Base-by-base conservation (phyloP, 1,140 invertebrate species). In the Ostrea edulis region DNA sequence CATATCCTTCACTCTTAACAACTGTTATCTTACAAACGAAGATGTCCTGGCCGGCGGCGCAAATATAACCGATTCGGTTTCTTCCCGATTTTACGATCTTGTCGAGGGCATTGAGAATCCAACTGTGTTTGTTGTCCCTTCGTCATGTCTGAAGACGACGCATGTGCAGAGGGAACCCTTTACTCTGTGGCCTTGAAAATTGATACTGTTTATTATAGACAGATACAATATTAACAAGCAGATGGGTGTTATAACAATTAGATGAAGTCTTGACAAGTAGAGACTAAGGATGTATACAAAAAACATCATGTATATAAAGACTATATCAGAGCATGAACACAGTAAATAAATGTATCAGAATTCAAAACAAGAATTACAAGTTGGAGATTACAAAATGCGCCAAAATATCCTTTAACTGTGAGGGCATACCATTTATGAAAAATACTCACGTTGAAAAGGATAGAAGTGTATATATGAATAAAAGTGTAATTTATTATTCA, bases 91-190 rank as follows among this genome's bases (percentile, higher is more conserved):
- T 86, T 91, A 87, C 86, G 90, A 92, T 87, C 84, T 91, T 3
- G 90, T 92, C 7, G 51, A 83, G 44, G 92, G 92, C 14, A 91
- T 92, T 53, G 51, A 65, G 51, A 88, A 92, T 84, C 92, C 92
- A 2, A 84, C 89, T 84, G 85, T 88, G 55, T 92, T 92, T 85
- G 68, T 90, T 8, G 88, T 89, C 22, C 92, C 92, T 20, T 14
- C 82, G 29, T 89, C 91, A 58, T 92, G 92, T 85, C 62, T 44
- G 9, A 52, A 88, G 7, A 88, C 92, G 8, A 84, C 71, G 2
- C 85, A 82, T 71, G 86, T 20, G 20, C 65, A 84, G 62, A 20
- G 25, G 7, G 54, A 82, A 29, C 82, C 82, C n/a, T 53, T 84
- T n/a, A 84, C 65, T 8, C 65, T 55, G 9, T 71, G 85, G 85